Base-by-base conservation (phyloP, 2,888 invertebrate genomes). In the Nymphalis c-album region DNA sequence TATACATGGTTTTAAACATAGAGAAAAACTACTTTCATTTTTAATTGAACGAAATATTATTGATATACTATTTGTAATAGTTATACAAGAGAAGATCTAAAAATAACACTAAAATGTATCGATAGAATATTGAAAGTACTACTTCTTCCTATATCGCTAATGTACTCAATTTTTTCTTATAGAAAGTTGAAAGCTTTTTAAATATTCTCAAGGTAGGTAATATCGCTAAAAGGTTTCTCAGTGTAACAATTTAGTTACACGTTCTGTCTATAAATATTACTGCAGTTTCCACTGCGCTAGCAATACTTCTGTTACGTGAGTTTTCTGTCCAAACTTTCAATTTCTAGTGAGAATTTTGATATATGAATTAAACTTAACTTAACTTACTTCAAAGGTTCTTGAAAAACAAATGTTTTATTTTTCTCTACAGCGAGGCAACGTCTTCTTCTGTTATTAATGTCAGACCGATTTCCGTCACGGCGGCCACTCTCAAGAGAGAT, bases 201-300 rank as follows among this genome's bases (percentile, higher is more conserved):
- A 10, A 50, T 20, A 50, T 50, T 20, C 10, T 18, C 50, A 18
- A 20, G 50, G 50, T 20, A 50, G 50, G 18, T 50, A 50, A 50
- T 63, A 57, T 46, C 17, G 18, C 35, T 64, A 48, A 59, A 64
- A 64, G 50, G 59, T 59, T 64, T 64, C 40, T 51, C 48, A 8
- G 22, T 58, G 35, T 67, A 69, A 64, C 67, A 57, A 69, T 69
- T 69, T 67, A 69, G 60, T 67, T 64, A 67, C 69, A 69, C 69
- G 69, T 67, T 61, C 57, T 46, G 45, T 35, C 67, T 46, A 69
- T 69, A 69, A 69, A 67, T 63, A 69, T 69, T 67, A 69, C 62
- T 69, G 67, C 67, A 69, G 63, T 63, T 63, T 60, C 69, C 60
- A 69, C 67, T 67, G 69, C 58, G 67, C 60, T 63, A 67, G 60